Conservation (phyloP, 2,113 vertebrate species). For the Rhombomys opimus region DNA sequence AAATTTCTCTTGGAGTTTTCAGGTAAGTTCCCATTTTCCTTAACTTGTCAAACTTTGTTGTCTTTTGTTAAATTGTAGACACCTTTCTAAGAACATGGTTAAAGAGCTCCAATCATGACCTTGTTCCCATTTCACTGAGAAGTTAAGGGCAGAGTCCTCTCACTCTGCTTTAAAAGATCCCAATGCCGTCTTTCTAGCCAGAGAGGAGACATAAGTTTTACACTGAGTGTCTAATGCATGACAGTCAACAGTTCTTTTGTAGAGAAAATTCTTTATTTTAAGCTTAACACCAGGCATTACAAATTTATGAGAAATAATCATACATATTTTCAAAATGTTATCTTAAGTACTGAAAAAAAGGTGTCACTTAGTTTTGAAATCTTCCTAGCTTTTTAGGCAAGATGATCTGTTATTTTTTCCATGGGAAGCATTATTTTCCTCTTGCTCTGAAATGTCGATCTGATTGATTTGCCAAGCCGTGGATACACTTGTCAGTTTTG, state of each 20-base stretch:
- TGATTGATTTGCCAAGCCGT: slow-evolving; percentile 29
- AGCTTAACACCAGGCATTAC: neutral
- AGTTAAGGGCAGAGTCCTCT: neutral
- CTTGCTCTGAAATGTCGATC: slow-evolving; percentile 18
- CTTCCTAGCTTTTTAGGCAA: neutral
- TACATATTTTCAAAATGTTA: slow-evolving; percentile 35
- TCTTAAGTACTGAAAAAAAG: slow-evolving; percentile 41
- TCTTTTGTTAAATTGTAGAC: neutral
- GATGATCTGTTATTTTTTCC: neutral
- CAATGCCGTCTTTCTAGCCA: neutral
- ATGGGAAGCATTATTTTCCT: neutral
- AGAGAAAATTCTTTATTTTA: neutral
- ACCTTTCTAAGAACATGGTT: neutral
- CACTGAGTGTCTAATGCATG: neutral
- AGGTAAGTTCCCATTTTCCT: neutral
- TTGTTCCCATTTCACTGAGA: neutral
- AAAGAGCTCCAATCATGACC: neutral
- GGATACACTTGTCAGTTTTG: neutral
- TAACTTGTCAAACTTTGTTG: neutral
- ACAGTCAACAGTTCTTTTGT: neutral
- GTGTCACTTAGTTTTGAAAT: slow-evolving; percentile 30
- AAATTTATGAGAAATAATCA: slow-evolving; percentile 41
- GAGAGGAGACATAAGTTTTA: neutral
- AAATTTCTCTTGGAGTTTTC: neutral
- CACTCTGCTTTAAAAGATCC: neutral